A percentile compares a stretch with the other conserved stretches of the same genome.
Conservation (phyloP, 1,140 invertebrate genomes). For the Drosophila tani region DNA sequence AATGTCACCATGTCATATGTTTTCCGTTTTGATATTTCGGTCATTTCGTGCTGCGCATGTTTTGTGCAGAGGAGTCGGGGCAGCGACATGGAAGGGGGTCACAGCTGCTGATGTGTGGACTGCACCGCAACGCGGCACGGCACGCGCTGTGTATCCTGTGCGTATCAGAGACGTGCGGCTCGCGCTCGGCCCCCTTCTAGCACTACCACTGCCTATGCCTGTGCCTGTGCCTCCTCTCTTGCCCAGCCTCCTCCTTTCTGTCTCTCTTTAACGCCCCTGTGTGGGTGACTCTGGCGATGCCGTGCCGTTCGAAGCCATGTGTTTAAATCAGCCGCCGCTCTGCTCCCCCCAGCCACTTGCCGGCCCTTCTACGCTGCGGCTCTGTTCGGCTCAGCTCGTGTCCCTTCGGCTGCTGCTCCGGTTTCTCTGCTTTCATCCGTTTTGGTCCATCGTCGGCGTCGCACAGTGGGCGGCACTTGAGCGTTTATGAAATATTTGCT, state of each 20-base stretch:
- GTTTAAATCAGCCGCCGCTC: conserved; percentile 24
- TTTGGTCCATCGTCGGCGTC: conserved; percentile 25
- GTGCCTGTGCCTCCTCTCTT: not conserved
- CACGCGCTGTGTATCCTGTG: conserved; percentile 28
- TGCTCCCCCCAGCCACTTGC: not conserved
- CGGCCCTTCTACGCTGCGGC: conserved; percentile 1
- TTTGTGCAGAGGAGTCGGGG: conserved; percentile 30
- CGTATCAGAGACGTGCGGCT: not conserved
- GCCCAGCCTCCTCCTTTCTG: not conserved
- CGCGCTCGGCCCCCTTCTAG: not conserved
- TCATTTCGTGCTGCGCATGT: conserved; percentile 38
- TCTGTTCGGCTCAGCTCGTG: conserved; percentile 22
- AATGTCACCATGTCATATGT: conserved; percentile 40
- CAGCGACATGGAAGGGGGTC: not conserved
- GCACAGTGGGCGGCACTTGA: conserved; percentile 3
- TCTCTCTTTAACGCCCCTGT: conserved; percentile 13
- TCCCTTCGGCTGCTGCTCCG: conserved; percentile 22
- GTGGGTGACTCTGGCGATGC: conserved; percentile 20
- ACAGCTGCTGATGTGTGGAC: conserved; percentile 27
- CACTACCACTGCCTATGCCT: not conserved
- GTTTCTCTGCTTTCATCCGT: conserved; percentile 23
- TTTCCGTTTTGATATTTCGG: conserved; percentile 20
- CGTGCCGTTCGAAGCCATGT: conserved; percentile 20
- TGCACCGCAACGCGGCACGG: conserved; percentile 7
- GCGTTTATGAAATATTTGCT: not conserved